Evolutionary conservation across 1,140 invertebrate genomes (phyloP).

Genomic region (Lucilia sericata): DNA sequence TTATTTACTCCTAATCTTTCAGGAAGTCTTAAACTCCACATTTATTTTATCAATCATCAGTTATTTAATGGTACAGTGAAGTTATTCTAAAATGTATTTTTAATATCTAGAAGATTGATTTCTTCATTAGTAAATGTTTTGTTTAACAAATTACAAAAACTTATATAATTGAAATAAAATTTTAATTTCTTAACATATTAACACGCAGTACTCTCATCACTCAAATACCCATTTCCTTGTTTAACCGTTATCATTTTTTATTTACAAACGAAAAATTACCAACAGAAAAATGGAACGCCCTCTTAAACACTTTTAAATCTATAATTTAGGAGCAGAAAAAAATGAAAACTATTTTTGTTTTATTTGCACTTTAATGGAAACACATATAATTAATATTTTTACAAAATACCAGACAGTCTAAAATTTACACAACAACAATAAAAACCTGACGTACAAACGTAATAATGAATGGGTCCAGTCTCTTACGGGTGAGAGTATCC

Average conservation of each 20-base stretch:
- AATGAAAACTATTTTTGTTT: neutral
- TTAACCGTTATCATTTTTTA: slow-evolving; percentile 5
- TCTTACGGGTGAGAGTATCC: slow-evolving; percentile 9
- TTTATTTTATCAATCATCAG: too few relatives aligned
- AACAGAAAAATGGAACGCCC: slow-evolving; percentile 21
- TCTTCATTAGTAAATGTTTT: too few relatives aligned
- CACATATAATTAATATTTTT: slow-evolving; percentile 3
- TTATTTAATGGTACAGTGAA: too few relatives aligned
- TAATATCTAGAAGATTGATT: too few relatives aligned
- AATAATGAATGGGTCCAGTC: slow-evolving; percentile 36
- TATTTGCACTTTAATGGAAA: neutral
- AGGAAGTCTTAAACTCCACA: too few relatives aligned
- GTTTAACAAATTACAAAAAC: neutral
- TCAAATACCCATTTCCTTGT: neutral
- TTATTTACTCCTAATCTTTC: too few relatives aligned
- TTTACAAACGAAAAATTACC: neutral
- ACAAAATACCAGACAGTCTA: slow-evolving; percentile 31
- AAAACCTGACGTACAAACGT: neutral
- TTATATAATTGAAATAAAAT: neutral
- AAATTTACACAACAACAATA: slow-evolving; percentile 14
- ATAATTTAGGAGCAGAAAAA: neutral
- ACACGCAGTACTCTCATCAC: neutral
- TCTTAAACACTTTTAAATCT: slow-evolving; percentile 19
- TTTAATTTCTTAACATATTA: neutral
- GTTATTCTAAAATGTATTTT: too few relatives aligned